phyloP scores from a whole-genome alignment of 1,140 invertebrate species.

The Bemisia tabaci region DNA sequence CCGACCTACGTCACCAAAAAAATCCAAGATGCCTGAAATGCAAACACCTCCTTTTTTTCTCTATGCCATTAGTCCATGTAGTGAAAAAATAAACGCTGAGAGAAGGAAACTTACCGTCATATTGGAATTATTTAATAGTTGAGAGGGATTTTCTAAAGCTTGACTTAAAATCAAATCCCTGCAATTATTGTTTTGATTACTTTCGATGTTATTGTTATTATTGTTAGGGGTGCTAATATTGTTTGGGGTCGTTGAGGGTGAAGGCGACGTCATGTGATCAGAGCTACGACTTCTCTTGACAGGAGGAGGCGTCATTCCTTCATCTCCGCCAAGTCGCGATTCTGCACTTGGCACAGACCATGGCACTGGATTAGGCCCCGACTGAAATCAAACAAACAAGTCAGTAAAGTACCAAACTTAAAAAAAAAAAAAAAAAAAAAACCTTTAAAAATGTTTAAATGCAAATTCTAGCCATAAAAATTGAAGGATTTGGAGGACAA shows the following conservation, averaged over 20 bases:
- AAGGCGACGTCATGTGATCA: slow-evolving; percentile 34
- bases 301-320: slow-evolving; percentile 36
- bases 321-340: slow-evolving; percentile 26
- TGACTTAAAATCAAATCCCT: slow-evolving; percentile 56
- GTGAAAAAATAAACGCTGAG: too few relatives aligned
- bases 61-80: too few relatives aligned
- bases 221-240: background rate
- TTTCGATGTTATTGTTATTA: background rate
- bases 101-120: background rate
- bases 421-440: background rate
- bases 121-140: slow-evolving; percentile 4
- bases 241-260: slow-evolving; percentile 19
- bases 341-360: slow-evolving; percentile 19
- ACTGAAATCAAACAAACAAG: background rate
- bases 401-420: too few relatives aligned
- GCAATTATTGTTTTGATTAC: slow-evolving; percentile 39
- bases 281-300: slow-evolving; percentile 45
- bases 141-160: slow-evolving; percentile 40
- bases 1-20: too few relatives aligned
- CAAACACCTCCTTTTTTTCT: too few relatives aligned
- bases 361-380: background rate
- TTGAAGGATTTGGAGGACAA: too few relatives aligned
- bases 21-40: too few relatives aligned
- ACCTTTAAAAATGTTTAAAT: background rate
- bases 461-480: too few relatives aligned